Evolutionary conservation across 2,113 vertebrate species (phyloP), one percentile per base, ranked within the genome.

Genomic region (Mionectes macconnelli): DNA sequence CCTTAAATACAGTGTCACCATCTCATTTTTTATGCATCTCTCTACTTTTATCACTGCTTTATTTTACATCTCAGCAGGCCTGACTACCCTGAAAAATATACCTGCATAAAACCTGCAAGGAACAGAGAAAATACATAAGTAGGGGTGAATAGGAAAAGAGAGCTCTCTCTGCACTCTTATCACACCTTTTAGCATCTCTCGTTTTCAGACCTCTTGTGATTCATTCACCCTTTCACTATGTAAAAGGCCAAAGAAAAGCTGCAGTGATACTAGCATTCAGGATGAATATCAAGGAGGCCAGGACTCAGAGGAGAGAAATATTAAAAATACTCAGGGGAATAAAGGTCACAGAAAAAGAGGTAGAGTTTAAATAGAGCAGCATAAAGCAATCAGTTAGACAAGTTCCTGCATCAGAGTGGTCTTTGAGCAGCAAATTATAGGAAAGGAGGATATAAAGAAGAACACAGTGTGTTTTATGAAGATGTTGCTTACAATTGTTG

Each of bases 231-330:
- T 63, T 93, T 84, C 49, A 30, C 69, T 67, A 66, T 70, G 44
- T 68, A 87, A 96, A 77, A 96, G 78, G 84, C 92, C 72, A 37
- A 94, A 90, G 59, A 70, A 30, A 63, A 93, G 23, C 44, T 95
- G 56, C 69, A 76, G 47, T 45, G n/a, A 30, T 82, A 73, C 76
- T 33, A 88, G 37, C 24, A 70, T 60, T 79, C 55, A 68, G 27
- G 23, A 89, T 67, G 87, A 95, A 92, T 96, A 91, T 83, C 82
- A 91, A 93, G 84, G 57, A 94, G 68, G 23, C 47, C 4, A 2
- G 28, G 55, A 82, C 79, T 78, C 49, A 49, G 33, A 92, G 42
- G 33, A 88, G 47, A 69, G 62, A 37, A 91, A 44, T 67, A 73
- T 55, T 88, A 39, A 94, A 79, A 93, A 35, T 35, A 66, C 57